Evolutionary conservation across 2,797 vertebrate species (phyloP).

Genomic region (Ibycter americanus): DNA sequence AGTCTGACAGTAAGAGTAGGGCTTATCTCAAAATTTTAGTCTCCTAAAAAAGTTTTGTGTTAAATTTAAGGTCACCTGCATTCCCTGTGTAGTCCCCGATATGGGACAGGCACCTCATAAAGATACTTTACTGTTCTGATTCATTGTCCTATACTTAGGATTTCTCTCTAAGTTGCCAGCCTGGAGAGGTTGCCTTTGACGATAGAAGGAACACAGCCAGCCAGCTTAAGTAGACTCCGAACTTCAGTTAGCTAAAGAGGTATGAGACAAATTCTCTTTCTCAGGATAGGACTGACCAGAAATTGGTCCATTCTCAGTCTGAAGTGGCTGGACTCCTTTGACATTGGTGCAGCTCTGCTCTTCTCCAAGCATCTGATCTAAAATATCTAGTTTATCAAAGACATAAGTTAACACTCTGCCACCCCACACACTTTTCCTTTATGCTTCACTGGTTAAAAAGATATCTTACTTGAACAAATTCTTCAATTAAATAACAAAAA

Average conservation of each 20-base stretch:
- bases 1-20: neutral
- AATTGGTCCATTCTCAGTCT: neutral
- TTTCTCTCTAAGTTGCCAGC: neutral
- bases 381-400: neutral
- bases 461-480: neutral
- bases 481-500: neutral
- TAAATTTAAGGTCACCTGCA: neutral
- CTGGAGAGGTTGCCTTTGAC: neutral
- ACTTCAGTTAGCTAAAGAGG: neutral
- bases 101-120: rapidly evolving
- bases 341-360: neutral
- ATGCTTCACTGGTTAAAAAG: neutral
- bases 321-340: neutral
- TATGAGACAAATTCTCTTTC: neutral
- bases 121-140: neutral
- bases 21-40: neutral
- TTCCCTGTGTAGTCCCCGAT: neutral
- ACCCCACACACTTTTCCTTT: neutral
- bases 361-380: neutral
- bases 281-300: neutral
- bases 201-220: neutral
- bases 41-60: neutral
- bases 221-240: neutral
- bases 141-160: neutral
- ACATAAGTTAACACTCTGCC: neutral